phyloP scores from a whole-genome alignment of 1,140 invertebrate genomes.

The Diorhabda carinulata region DNA sequence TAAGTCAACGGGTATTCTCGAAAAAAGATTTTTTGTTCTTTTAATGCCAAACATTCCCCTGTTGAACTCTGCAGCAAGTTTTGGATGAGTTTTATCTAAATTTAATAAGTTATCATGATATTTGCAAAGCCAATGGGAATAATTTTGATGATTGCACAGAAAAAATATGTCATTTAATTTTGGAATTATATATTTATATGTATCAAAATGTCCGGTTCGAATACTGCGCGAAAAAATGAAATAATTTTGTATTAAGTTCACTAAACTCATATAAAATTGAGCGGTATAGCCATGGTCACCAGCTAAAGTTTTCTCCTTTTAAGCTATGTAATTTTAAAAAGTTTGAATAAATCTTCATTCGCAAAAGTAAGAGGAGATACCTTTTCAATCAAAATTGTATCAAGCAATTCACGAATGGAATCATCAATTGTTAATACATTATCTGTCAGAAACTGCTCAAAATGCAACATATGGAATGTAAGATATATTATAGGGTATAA shows the following conservation, averaged over 20 bases:
- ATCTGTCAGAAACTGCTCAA: slow-evolving; percentile 3
- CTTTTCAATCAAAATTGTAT: neutral
- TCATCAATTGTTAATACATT: neutral
- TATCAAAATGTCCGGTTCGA: slow-evolving; percentile 35
- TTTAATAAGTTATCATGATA: slow-evolving; percentile 31
- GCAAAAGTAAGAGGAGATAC: neutral
- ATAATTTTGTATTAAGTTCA: slow-evolving; percentile 39
- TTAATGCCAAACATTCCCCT: too few relatives aligned
- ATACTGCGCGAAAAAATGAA: slow-evolving; percentile 35
- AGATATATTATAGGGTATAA: slow-evolving; percentile 21
- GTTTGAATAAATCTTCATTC: neutral
- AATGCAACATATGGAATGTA: slow-evolving; percentile 11
- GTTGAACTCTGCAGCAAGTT: too few relatives aligned
- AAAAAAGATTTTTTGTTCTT: too few relatives aligned
- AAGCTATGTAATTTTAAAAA: neutral
- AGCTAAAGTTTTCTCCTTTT: slow-evolving; percentile 26
- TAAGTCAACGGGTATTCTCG: too few relatives aligned
- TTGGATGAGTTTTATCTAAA: neutral
- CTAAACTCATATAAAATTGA: slow-evolving; percentile 43
- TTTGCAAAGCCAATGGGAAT: slow-evolving; percentile 28
- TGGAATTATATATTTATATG: slow-evolving; percentile 26
- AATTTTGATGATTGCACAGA: slow-evolving; percentile 31
- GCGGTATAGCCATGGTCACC: slow-evolving; percentile 43
- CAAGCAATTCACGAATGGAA: neutral
- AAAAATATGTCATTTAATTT: slow-evolving; percentile 34